Evolutionary conservation across 1,140 invertebrate species (phyloP), one percentile per base, ranked within the genome.

Genomic region (Contarinia nasturtii): DNA sequence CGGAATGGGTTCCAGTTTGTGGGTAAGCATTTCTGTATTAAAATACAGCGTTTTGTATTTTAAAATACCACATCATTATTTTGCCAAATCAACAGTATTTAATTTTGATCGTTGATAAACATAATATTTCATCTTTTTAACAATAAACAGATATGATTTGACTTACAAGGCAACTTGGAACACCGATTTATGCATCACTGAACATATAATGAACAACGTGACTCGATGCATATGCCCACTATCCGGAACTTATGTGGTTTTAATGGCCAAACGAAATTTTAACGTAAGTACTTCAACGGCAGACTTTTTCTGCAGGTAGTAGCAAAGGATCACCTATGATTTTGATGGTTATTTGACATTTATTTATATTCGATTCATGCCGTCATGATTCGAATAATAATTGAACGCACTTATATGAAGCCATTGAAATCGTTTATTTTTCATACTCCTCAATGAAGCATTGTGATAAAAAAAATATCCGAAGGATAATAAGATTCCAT

Each of bases 161-260:
- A 56, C 51, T 33, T 60, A 56, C 44, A 56, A 55, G 2, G 54
- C 61, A 42, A 52, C 59, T 11, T 74, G 71, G 71, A 61, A 71
- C 54, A 61, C 70, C 15, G 58, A 71, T 49, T 57, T 63, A 27
- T 77, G 75, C 57, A 66, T 65, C 17, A 64, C 69, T 19, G 58
- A 64, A 52, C 61, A 64, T 19, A 50, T 73, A 34, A 64, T 67
- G 52, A 64, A 65, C 7, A 65, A 58, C 47, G 60, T 61, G 15
- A 73, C 73, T 1, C 66, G 68, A 48, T 78, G 75, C 57, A 60
- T 70, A 33, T 78, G 75, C 50, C 65, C 71, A 2, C 65, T 63
- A 47, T 64, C 64, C 17, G 75, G 75, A 44, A 75, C 72, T 27
- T 73, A 72, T 52, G 73, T 73, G 7, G 64, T 75, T 15, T 69